phyloP scores from a whole-genome alignment of 2,113 vertebrate species.

The Leucosticte australis region DNA sequence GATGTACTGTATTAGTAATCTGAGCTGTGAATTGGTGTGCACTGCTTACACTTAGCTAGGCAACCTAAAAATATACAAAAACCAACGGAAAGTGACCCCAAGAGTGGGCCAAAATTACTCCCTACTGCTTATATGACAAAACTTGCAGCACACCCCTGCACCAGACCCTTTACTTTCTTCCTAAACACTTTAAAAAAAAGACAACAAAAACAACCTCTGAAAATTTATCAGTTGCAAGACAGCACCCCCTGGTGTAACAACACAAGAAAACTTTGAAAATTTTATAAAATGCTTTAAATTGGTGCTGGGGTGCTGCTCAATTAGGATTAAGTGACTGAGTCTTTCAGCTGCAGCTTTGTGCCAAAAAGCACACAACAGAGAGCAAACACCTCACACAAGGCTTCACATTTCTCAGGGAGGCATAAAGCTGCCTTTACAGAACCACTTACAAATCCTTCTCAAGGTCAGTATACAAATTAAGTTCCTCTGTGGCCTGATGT shows the following conservation, averaged over 20 bases:
- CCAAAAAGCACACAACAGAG: accelerated
- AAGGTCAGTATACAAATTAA: not conserved
- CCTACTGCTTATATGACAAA: not conserved
- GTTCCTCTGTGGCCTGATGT: not conserved
- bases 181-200: not conserved
- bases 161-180: not conserved
- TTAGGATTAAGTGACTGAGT: not conserved
- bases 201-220: not conserved
- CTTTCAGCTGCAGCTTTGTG: not conserved
- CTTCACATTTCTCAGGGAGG: not conserved
- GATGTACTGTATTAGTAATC: not conserved
- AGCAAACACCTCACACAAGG: not conserved
- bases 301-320: not conserved
- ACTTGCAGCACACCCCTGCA: not conserved
- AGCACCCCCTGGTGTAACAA: conserved; percentile 46
- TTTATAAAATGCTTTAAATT: not conserved
- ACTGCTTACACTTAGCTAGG: not conserved
- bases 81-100: not conserved
- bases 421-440: not conserved
- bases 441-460: not conserved
- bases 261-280: not conserved
- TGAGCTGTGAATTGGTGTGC: not conserved
- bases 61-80: conserved; percentile 31
- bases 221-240: not conserved
- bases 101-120: not conserved